phyloP scores from a whole-genome alignment of 2,888 invertebrate genomes.

The Tetrapedia diversipes region DNA sequence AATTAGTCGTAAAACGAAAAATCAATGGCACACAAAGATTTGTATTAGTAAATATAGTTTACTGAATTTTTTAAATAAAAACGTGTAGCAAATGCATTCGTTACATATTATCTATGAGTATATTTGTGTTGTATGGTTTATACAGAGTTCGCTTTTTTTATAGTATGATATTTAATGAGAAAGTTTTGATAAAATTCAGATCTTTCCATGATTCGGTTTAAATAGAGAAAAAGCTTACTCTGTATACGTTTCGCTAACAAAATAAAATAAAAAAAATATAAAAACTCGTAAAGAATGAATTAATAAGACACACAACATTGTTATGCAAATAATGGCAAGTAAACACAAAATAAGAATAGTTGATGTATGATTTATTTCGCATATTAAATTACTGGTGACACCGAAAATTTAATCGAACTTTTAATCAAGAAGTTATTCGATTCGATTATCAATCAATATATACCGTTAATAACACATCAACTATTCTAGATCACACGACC shows the following conservation, averaged over 20 bases:
- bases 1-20: conserved; percentile 49
- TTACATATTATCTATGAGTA: conserved; percentile 41
- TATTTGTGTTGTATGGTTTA: conserved; percentile 8
- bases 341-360: conserved; percentile 64
- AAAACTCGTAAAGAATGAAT: conserved; percentile 35
- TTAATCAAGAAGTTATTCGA: background rate
- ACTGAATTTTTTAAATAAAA: conserved; percentile 34
- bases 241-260: conserved; percentile 19
- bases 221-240: conserved; percentile 41
- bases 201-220: background rate
- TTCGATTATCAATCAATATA: background rate
- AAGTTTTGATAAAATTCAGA: background rate
- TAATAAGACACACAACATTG: conserved; percentile 49
- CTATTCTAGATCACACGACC: conserved; percentile 51
- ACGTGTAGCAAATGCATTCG: conserved; percentile 33
- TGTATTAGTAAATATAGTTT: conserved; percentile 56
- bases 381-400: background rate
- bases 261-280: conserved; percentile 36
- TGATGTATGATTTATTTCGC: conserved; percentile 31
- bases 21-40: conserved; percentile 46
- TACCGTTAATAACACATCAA: conserved; percentile 33
- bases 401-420: background rate
- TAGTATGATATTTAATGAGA: background rate
- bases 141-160: conserved; percentile 32
- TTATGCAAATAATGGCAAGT: conserved; percentile 58